Percentiles rank a stretch among this genome's conserved stretches.
Conservation (phyloP, 2,888 invertebrate species). For the Calephelis perditalis region DNA sequence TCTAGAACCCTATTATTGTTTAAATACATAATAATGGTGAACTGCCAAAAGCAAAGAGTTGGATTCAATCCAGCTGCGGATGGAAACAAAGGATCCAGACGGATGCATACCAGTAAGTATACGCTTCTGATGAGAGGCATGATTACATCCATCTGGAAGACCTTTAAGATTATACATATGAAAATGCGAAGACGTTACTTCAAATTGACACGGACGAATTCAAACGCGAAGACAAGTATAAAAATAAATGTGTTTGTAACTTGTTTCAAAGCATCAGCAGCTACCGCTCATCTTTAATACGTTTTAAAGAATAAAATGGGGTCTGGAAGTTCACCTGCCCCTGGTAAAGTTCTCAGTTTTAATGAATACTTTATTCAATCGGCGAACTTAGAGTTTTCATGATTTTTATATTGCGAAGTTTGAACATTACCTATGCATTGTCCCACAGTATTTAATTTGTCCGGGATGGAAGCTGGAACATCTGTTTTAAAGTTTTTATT, state of each 20-base stretch:
- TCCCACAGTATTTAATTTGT: constrained; percentile 62
- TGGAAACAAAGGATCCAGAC: no score
- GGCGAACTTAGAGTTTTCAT: constrained; percentile 58
- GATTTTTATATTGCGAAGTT: constrained; percentile 73
- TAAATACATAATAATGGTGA: no score
- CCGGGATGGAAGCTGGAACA: constrained; percentile 27
- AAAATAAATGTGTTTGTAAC: constrained; percentile 6
- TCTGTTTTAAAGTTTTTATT: constrained; percentile 25
- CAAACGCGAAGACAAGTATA: background rate
- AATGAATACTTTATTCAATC: constrained; percentile 70
- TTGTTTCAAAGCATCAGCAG: constrained; percentile 11
- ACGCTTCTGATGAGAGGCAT: no score
- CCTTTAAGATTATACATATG: no score
- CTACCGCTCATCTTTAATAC: constrained; percentile 5
- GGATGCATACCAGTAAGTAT: no score
- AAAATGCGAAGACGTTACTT: no score
- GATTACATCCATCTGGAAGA: no score
- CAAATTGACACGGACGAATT: background rate
- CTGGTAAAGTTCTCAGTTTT: constrained; percentile 43
- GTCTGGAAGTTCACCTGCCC: constrained; percentile 49
- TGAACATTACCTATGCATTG: constrained; percentile 69
- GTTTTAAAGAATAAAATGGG: constrained; percentile 11
- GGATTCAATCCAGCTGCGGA: no score
- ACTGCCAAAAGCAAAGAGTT: no score
- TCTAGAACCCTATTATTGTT: no score